Conservation (phyloP, 2,797 vertebrate species). For the Remorina albescens region DNA sequence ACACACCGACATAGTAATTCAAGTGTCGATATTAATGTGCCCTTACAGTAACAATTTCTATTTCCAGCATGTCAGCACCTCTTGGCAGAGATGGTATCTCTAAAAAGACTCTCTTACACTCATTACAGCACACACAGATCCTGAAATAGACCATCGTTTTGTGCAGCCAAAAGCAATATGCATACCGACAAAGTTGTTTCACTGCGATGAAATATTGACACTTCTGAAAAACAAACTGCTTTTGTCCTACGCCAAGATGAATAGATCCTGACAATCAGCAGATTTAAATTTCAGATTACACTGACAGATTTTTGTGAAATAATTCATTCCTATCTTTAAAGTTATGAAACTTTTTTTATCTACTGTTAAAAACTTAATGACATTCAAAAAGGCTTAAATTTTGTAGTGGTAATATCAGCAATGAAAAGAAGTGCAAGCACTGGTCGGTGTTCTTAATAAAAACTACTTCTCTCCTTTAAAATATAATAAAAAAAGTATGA, state of each 20-base stretch:
- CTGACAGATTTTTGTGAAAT: not conserved
- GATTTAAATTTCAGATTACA: conserved; percentile 41
- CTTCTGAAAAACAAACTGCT: conserved; percentile 30
- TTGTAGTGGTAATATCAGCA: not conserved
- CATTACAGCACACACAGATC: conserved; percentile 56
- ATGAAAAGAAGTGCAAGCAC: not conserved
- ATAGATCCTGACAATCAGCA: conserved; percentile 39
- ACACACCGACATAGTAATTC: conserved; percentile 71
- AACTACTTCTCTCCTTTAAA: conserved; percentile 6
- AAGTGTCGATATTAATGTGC: conserved; percentile 79
- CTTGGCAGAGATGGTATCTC: conserved; percentile 76
- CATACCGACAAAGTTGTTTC: conserved; percentile 51
- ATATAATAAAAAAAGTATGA: not conserved
- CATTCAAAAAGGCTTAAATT: conserved; percentile 6
- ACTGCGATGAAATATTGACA: conserved; percentile 54
- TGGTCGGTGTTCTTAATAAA: not conserved
- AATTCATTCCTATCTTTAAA: not conserved
- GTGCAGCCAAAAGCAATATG: conserved; percentile 31
- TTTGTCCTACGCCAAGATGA: conserved; percentile 32
- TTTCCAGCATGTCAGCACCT: conserved; percentile 78
- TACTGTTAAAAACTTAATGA: conserved; percentile 24
- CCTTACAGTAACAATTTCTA: conserved; percentile 76
- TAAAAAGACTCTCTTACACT: conserved; percentile 63
- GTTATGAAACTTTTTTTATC: conserved; percentile 5
- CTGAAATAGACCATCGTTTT: conserved; percentile 56